Conservation (phyloP, 2,888 invertebrate genomes). For the Hylaea fasciaria region DNA sequence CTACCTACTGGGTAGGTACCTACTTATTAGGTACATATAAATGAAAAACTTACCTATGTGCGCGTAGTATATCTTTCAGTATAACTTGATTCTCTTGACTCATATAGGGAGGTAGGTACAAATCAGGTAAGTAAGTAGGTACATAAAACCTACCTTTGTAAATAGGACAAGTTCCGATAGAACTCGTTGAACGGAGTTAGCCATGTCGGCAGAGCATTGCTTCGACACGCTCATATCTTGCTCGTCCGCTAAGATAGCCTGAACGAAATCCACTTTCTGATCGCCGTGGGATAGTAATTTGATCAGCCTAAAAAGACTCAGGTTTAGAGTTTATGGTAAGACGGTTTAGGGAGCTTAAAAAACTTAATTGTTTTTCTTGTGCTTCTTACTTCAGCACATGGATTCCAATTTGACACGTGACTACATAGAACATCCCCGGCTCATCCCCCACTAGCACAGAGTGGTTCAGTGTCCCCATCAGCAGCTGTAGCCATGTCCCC, state of each 20-base stretch:
- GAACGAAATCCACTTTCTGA: conserved; percentile 62
- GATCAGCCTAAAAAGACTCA: conserved; percentile 51
- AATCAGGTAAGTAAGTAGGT: too few relatives aligned
- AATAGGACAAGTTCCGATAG: conserved; percentile 67
- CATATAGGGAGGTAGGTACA: too few relatives aligned
- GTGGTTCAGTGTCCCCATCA: conserved; percentile 65
- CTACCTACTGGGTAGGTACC: too few relatives aligned
- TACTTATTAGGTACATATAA: too few relatives aligned
- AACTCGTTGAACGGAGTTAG: conserved; percentile 49
- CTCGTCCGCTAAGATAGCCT: conserved; percentile 66
- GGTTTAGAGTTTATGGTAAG: too few relatives aligned
- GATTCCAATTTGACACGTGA: conserved; percentile 67
- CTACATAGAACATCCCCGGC: conserved; percentile 65
- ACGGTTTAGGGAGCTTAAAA: too few relatives aligned
- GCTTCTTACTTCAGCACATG: conserved; percentile 67
- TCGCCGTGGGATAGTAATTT: conserved; percentile 56
- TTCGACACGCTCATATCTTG: conserved; percentile 59
- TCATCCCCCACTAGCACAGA: conserved; percentile 60
- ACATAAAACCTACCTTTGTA: conserved; percentile 62
- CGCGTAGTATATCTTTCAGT: too few relatives aligned
- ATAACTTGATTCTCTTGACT: too few relatives aligned
- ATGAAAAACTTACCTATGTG: too few relatives aligned
- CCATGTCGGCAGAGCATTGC: conserved; percentile 59
- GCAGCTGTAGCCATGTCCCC: conserved; percentile 65
- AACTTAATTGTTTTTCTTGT: too few relatives aligned